phyloP scores from a whole-genome alignment of 2,888 invertebrate genomes.

The Drosophila prolongata region DNA sequence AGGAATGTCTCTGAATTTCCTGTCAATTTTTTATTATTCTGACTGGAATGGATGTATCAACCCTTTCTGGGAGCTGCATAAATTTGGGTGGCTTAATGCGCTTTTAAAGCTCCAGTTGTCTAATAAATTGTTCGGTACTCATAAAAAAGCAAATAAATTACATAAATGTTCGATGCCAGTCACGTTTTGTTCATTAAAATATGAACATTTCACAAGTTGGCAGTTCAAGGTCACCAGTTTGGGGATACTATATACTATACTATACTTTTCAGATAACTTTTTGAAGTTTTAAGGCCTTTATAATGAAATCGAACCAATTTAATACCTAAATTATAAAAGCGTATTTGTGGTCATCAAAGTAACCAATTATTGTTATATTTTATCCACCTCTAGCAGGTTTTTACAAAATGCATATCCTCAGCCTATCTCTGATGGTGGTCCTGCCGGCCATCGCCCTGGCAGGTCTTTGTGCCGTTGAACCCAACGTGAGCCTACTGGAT shows the following conservation, averaged over 20 bases:
- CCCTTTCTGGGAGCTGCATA: slow-evolving; percentile 2
- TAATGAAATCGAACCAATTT: no score
- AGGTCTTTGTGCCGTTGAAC: slow-evolving; percentile 42
- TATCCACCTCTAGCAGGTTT: slow-evolving; percentile 9
- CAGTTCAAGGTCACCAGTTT: slow-evolving; percentile 19
- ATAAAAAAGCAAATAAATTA: neutral
- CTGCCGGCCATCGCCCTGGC: slow-evolving; percentile 57
- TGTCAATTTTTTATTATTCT: slow-evolving; percentile 7
- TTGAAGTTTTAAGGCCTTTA: no score
- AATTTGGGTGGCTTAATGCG: neutral
- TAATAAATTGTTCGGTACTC: slow-evolving; percentile 28
- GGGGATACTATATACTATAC: neutral
- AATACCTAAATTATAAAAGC: no score
- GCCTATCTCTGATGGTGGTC: slow-evolving; percentile 45
- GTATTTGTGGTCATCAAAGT: no score
- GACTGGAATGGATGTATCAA: slow-evolving; percentile 1
- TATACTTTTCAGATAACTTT: no score
- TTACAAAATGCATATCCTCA: slow-evolving; percentile 49
- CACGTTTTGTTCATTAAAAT: slow-evolving; percentile 14
- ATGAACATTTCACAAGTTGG: neutral
- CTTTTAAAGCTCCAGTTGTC: neutral
- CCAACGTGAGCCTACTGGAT: slow-evolving; percentile 2
- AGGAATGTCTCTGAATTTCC: neutral
- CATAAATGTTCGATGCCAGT: slow-evolving; percentile 14
- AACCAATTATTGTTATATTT: neutral